Evolutionary conservation across 2,888 invertebrate species (phyloP), one percentile per base, ranked within the genome.

Genomic region (Ophioninae sp.): DNA sequence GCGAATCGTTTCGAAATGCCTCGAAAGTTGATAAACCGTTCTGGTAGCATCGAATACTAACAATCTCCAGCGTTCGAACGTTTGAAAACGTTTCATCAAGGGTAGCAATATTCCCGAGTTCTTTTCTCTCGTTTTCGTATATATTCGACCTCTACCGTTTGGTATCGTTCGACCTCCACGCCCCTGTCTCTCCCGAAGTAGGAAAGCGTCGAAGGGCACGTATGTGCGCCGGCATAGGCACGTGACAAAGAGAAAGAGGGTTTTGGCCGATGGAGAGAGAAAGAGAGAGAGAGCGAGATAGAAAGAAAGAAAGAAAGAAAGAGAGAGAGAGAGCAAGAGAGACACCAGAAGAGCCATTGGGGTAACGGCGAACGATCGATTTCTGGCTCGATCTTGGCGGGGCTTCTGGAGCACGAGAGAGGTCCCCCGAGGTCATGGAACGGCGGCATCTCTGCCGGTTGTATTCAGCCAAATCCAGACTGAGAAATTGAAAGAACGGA

Each of bases 311-410:
- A 30, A 62, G 30, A 7, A 41, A 37, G 8, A 69, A 1, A 8
- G 13, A 56, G n/a, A 23, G 13, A 44, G 50, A 61, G n/a, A 50
- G 7, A 70, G 3, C 23, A 5, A 79, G 17, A 23, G 20, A 79
- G 65, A 59, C 44, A 59, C 61, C 72, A 74, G 0, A 10, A 68
- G 62, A 72, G 79, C 76, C 50, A 50, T 83, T 69, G 79, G 67
- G 39, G 72, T 79, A 73, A 79, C 75, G 81, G 82, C 79, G 79
- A 84, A 84, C 82, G 79, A 82, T 82, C 84, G 79, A 84, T 84
- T 84, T 73, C 72, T 64, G 79, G 79, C 72, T 81, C 72, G 82
- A 84, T 84, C 84, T 82, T 82, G 75, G 64, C 75, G 65, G 64
- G 84, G 81, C 79, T 81, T 81, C 84, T 62, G 72, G 44, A 59